phyloP scores from a whole-genome alignment of 2,113 vertebrate species.

The Acrocephalus arundinaceus region DNA sequence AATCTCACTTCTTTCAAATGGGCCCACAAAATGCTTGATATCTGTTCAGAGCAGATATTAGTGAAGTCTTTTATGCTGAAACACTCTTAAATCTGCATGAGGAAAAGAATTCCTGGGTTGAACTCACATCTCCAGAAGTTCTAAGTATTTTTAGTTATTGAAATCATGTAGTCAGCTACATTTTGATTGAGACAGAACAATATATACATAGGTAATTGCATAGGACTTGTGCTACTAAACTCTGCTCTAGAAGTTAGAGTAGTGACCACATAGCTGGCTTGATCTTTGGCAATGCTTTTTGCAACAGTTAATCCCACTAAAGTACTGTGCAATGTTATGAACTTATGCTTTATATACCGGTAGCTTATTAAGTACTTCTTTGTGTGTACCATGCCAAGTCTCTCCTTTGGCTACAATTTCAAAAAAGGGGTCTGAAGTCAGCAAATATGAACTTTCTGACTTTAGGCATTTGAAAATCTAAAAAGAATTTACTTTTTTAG shows the following conservation, averaged over 20 bases:
- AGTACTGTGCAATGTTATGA: not conserved
- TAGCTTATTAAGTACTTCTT: not conserved
- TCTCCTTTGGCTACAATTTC: not conserved
- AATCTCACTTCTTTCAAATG: not conserved
- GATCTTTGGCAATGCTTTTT: not conserved
- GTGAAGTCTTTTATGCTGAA: not conserved
- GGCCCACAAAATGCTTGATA: not conserved
- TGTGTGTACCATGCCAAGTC: not conserved
- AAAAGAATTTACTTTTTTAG: not conserved
- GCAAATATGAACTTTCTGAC: not conserved
- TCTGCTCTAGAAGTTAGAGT: not conserved
- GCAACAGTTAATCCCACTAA: not conserved
- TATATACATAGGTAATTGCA: not conserved
- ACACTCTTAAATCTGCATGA: not conserved
- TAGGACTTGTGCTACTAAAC: not conserved
- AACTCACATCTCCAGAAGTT: not conserved
- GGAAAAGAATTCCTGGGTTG: not conserved
- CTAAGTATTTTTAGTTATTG: not conserved
- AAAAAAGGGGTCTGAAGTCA: not conserved
- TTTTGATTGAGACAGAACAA: not conserved
- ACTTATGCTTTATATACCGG: not conserved
- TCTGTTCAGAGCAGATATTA: not conserved
- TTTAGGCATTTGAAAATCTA: not conserved
- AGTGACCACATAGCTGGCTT: not conserved
- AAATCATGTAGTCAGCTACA: not conserved